These are phyloP conservation scores for Macrophya annulata DNA, from an alignment of 2,888 invertebrate species.

Conservation along the genomic window DNA sequence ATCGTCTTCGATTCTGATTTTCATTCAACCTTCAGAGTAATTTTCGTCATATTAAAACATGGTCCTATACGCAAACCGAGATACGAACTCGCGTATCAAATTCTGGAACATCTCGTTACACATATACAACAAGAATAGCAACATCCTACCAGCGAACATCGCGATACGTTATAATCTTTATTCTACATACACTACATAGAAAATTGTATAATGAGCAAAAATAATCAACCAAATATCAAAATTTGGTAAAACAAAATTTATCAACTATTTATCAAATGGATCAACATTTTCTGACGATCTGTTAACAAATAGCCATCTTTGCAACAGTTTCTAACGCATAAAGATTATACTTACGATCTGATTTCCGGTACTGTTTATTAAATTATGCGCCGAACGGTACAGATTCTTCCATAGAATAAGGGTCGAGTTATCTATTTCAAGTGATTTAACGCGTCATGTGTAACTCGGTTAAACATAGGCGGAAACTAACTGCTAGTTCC, in stretches of 20 bases:
- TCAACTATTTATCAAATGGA: too few relatives aligned
- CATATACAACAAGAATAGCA: neutral
- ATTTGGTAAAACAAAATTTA: neutral
- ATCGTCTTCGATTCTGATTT: slow-evolving; percentile 10
- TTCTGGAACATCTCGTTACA: neutral
- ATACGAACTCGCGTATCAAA: neutral
- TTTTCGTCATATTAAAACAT: slow-evolving; percentile 1
- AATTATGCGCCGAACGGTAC: neutral
- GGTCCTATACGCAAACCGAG: neutral
- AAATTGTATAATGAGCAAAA: neutral
- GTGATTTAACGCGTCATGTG: neutral
- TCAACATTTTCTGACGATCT: neutral
- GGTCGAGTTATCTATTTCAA: neutral
- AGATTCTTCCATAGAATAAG: neutral
- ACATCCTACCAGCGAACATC: neutral
- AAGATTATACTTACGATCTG: too few relatives aligned
- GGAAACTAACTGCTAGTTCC: neutral
- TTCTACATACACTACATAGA: neutral
- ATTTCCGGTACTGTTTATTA: neutral
- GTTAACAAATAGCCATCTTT: neutral
- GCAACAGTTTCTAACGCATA: neutral
- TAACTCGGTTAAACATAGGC: too few relatives aligned
- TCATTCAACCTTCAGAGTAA: neutral
- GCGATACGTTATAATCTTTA: neutral
- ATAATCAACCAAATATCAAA: neutral